Conservation (phyloP, 2,113 vertebrate genomes). For the Corythaixoides concolor region DNA sequence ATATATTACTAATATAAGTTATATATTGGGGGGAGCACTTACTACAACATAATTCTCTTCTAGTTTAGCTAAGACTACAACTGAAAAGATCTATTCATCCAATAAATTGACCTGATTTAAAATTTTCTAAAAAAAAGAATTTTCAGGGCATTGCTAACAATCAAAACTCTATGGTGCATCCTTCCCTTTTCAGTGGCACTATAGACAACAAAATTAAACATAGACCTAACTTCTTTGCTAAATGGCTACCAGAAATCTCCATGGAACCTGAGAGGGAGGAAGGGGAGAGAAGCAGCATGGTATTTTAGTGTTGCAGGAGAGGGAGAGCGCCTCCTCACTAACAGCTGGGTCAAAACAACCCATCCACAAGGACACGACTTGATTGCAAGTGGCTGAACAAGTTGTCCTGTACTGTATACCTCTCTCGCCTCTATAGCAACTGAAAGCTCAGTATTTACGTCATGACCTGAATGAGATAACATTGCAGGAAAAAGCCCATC, state of each 20-base stretch:
- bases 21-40: neutral
- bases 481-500: neutral
- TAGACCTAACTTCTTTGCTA: neutral
- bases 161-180: neutral
- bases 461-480: neutral
- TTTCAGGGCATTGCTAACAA: neutral
- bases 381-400: accelerated
- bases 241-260: neutral
- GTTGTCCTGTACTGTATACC: neutral
- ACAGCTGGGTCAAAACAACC: neutral
- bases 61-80: neutral
- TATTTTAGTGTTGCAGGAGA: neutral
- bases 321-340: neutral
- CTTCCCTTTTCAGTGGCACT: neutral
- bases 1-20: too few species aligned
- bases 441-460: neutral
- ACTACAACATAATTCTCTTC: neutral
- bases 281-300: neutral
- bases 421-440: neutral
- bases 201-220: neutral
- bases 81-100: neutral
- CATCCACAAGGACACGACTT: neutral
- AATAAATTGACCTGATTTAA: neutral
- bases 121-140: neutral
- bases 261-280: neutral